Conservation (phyloP, 2,888 invertebrate species). For the Dione vanillae region DNA sequence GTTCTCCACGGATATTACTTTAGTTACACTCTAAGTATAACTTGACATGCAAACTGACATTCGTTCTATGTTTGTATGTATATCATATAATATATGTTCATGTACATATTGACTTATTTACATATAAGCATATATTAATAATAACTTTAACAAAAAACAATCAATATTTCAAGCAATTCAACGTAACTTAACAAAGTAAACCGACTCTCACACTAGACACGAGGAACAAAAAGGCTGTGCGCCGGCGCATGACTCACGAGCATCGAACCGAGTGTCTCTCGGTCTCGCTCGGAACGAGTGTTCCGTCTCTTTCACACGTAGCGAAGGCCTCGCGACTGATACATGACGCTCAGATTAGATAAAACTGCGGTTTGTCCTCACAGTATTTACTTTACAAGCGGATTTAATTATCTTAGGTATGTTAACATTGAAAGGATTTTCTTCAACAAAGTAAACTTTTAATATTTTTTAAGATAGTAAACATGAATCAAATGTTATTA, state of each 20-base stretch:
- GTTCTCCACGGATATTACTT: conserved; percentile 30
- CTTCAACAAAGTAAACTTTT: background rate
- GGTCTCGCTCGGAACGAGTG: conserved; percentile 67
- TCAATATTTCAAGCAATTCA: background rate
- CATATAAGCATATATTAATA: too few species aligned
- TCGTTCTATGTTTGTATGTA: background rate
- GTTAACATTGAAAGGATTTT: conserved; percentile 6
- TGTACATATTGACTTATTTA: too few species aligned
- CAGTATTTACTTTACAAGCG: conserved; percentile 33
- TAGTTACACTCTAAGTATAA: conserved; percentile 38
- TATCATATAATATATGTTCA: too few species aligned
- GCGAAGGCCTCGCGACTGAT: conserved; percentile 44
- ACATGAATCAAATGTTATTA: background rate
- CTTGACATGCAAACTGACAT: conserved; percentile 30
- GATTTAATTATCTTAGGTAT: conserved; percentile 30
- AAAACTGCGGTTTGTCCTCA: conserved; percentile 37
- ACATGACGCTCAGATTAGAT: conserved; percentile 47
- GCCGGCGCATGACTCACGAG: conserved; percentile 73
- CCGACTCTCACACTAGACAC: conserved; percentile 36
- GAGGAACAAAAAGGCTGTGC: conserved; percentile 57
- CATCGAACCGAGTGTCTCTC: conserved; percentile 60
- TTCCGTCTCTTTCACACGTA: conserved; percentile 52
- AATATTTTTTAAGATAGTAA: background rate
- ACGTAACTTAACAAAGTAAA: conserved; percentile 32
- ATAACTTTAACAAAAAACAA: background rate